A percentile compares a stretch with the other conserved stretches of the same genome.
phyloP scores from a whole-genome alignment of 2,888 invertebrate genomes.

The Thelaira solivaga region DNA sequence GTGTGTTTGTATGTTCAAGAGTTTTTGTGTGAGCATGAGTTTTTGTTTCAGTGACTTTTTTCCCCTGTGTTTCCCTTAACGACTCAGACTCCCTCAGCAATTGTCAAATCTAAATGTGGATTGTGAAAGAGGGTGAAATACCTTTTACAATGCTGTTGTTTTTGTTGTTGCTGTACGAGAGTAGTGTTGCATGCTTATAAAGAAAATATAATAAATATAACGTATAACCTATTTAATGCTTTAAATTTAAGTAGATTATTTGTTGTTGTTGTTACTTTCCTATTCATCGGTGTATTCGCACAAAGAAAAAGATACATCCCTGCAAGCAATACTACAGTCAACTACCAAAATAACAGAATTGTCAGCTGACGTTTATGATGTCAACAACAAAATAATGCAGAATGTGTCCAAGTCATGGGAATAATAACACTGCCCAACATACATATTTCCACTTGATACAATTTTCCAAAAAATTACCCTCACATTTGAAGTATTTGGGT shows the following conservation, averaged over 20 bases:
- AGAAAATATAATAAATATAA: constrained; percentile 26
- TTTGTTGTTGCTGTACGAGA: not conserved
- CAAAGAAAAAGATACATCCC: constrained; percentile 3
- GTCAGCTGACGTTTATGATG: too few relatives aligned
- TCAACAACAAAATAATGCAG: too few relatives aligned
- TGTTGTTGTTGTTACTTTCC: constrained; percentile 38
- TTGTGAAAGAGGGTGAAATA: constrained; percentile 30
- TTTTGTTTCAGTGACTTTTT: constrained; percentile 5
- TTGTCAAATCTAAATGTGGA: not conserved
- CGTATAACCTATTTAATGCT: constrained; percentile 40
- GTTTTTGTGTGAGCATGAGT: not conserved
- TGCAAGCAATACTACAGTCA: too few relatives aligned
- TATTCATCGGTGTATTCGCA: constrained; percentile 1
- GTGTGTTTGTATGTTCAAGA: not conserved
- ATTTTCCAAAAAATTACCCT: too few relatives aligned
- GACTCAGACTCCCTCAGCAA: not conserved
- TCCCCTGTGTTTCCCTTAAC: constrained; percentile 26
- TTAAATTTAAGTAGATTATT: constrained; percentile 57
- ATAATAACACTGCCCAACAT: too few relatives aligned
- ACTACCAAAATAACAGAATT: too few relatives aligned
- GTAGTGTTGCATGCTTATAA: not conserved
- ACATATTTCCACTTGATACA: too few relatives aligned
- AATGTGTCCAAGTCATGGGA: too few relatives aligned
- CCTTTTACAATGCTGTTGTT: not conserved
- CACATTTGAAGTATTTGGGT: too few relatives aligned